Conservation (phyloP, 2,797 vertebrate genomes). For the Acomys russatus region DNA sequence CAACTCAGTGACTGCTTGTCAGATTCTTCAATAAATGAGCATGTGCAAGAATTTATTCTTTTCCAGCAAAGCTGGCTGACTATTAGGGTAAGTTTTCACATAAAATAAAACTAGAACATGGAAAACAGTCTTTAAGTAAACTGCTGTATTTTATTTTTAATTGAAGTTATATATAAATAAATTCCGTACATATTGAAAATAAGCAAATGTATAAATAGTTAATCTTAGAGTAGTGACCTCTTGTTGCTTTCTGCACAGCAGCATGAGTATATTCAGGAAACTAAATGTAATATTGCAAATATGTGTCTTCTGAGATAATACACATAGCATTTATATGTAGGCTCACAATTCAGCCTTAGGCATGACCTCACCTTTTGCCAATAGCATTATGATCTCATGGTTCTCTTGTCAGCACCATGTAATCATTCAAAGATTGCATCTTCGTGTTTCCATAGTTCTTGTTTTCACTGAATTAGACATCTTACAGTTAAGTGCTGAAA, state of each 20-base stretch:
- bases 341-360: slow-evolving; percentile 31
- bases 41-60: not conserved
- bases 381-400: slow-evolving; percentile 40
- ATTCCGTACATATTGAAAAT: not conserved
- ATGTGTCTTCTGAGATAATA: not conserved
- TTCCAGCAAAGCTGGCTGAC: slow-evolving; percentile 35
- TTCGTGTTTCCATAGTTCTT: slow-evolving; percentile 46
- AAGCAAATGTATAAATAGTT: not conserved
- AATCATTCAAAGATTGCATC: slow-evolving; percentile 70
- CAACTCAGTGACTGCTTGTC: slow-evolving; percentile 25
- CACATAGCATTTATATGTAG: slow-evolving; percentile 66
- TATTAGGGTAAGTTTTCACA: not conserved
- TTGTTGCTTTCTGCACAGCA: not conserved
- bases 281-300: not conserved
- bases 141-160: not conserved
- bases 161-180: not conserved
- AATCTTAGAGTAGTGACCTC: not conserved
- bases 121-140: slow-evolving; percentile 1
- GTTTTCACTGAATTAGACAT: slow-evolving; percentile 68
- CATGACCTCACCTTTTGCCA: slow-evolving; percentile 5
- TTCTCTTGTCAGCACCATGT: slow-evolving; percentile 71
- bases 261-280: not conserved
- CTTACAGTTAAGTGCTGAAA: not conserved
- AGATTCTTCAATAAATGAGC: slow-evolving; percentile 28
- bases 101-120: not conserved